A percentile compares a stretch with the other conserved stretches of the same genome.
Evolutionary conservation across 2,888 invertebrate genomes (phyloP).

Genomic region (Pyrocoelia pectoralis): DNA sequence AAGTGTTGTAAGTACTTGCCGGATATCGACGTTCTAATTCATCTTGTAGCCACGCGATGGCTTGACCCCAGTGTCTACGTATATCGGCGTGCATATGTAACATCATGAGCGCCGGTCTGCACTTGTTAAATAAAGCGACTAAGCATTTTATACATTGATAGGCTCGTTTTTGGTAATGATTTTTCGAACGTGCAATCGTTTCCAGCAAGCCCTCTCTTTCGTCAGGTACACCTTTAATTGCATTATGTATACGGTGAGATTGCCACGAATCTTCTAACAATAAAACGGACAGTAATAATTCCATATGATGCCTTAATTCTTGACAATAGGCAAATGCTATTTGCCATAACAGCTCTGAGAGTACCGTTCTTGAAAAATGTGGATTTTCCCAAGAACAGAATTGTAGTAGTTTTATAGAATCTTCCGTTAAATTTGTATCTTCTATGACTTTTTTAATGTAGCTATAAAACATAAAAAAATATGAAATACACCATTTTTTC

Average conservation of each 20-base stretch:
- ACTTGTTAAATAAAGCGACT: slow-evolving; percentile 88
- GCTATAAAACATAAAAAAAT: slow-evolving; percentile 57
- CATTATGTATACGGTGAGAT: slow-evolving; percentile 91
- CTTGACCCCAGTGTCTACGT: slow-evolving; percentile 85
- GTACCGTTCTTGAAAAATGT: slow-evolving; percentile 86
- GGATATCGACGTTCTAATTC: slow-evolving; percentile 84
- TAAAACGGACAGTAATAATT: slow-evolving; percentile 85
- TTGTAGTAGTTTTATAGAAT: slow-evolving; percentile 87
- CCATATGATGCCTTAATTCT: slow-evolving; percentile 91
- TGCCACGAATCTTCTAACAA: slow-evolving; percentile 97
- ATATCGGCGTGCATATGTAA: slow-evolving; percentile 80
- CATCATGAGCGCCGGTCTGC: slow-evolving; percentile 81
- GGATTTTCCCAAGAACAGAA: slow-evolving; percentile 98
- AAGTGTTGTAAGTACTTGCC: slow-evolving; percentile 80
- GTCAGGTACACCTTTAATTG: slow-evolving; percentile 86
- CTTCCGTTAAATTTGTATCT: slow-evolving; percentile 91
- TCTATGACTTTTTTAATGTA: slow-evolving; percentile 96
- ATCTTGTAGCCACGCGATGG: slow-evolving; percentile 94
- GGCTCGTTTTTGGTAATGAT: slow-evolving; percentile 94
- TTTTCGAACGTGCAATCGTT: slow-evolving; percentile 90
- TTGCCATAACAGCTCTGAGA: slow-evolving; percentile 92
- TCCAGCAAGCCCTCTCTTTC: slow-evolving; percentile 93
- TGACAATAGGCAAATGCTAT: slow-evolving; percentile 91
- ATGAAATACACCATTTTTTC: neutral
- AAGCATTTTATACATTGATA: slow-evolving; percentile 97